Evolutionary conservation across 2,888 invertebrate species (phyloP), one percentile per base, ranked within the genome.

Genomic region (Gymnoscelis rufifasciata): DNA sequence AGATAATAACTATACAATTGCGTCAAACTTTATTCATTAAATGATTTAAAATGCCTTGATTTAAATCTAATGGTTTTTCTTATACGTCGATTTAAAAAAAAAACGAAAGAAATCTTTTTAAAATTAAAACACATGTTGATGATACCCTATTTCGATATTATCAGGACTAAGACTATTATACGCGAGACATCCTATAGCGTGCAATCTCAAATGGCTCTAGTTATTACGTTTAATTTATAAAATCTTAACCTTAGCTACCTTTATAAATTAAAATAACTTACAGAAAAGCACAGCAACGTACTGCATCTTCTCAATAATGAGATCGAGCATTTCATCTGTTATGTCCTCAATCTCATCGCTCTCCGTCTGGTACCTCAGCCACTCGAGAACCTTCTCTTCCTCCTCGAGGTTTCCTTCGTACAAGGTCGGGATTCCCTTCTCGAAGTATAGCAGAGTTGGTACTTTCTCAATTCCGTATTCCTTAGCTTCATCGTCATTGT

Each of bases 281-380:
- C 97, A 97, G 89, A 97, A 97, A 62, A 97, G 87, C 42, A 96
- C 97, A 38, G 96, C 97, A 57, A 97, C 95, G 74, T 94, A 93
- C 5, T 93, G 93, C 92, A 95, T 94, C 88, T 95, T 95, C 51
- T 93, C 93, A 61, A 97, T 93, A 59, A 97, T 93, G 71, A 95
- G 90, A 73, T 96, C 96, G 55, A 97, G 89, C 96, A 97, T 96
- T 89, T 97, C 96, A 76, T 97, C 96, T 11, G 96, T 97, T 45
- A 97, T 93, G 69, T 97, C 97, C 86, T 97, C 97, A 62, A 97
- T 97, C 88, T 97, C 95, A 76, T 97, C 97, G 62, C 91, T 93
- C 62, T 94, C 95, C 31, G 92, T 90, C 74, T 97, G 97, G 64
- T 94, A 92, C 61, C 92, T 93, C 15, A 97, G 90, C 97, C 97